Evolutionary conservation across 2,888 invertebrate species (phyloP).

Genomic region (Branchipolynoe longqiensis): DNA sequence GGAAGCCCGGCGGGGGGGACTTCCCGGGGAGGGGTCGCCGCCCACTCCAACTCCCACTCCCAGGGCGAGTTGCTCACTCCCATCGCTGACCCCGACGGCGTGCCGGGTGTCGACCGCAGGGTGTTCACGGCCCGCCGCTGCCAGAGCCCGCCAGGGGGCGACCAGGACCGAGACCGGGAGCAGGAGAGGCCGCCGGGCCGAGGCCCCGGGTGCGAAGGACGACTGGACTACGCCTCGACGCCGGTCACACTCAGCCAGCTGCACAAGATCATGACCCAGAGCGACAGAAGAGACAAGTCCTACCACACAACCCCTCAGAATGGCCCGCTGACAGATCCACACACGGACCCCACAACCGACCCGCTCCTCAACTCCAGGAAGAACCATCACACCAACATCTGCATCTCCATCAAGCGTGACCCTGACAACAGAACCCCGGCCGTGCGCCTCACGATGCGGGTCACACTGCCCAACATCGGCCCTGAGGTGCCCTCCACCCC

Average conservation of each 20-base stretch:
- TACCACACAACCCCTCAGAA: background rate
- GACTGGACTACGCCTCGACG: slow-evolving; percentile 39
- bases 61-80: no score
- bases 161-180: background rate
- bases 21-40: background rate
- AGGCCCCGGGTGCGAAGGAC: slow-evolving; percentile 22
- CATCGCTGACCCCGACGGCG: no score
- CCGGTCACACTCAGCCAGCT: slow-evolving; percentile 38
- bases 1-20: background rate
- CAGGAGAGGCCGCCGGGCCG: background rate
- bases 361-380: background rate
- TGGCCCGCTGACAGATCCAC: background rate
- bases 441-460: slow-evolving; percentile 32
- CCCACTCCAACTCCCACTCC: no score
- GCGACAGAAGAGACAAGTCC: background rate
- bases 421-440: background rate
- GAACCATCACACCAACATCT: background rate
- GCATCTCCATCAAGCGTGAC: slow-evolving; percentile 29
- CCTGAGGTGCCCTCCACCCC: slow-evolving; percentile 14
- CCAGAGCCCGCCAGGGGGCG: background rate
- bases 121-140: background rate
- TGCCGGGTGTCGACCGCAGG: background rate
- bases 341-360: background rate
- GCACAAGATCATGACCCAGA: background rate
- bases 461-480: slow-evolving; percentile 36